Evolutionary conservation across 2,888 invertebrate genomes (phyloP).

Genomic region (Archips crataeganus): DNA sequence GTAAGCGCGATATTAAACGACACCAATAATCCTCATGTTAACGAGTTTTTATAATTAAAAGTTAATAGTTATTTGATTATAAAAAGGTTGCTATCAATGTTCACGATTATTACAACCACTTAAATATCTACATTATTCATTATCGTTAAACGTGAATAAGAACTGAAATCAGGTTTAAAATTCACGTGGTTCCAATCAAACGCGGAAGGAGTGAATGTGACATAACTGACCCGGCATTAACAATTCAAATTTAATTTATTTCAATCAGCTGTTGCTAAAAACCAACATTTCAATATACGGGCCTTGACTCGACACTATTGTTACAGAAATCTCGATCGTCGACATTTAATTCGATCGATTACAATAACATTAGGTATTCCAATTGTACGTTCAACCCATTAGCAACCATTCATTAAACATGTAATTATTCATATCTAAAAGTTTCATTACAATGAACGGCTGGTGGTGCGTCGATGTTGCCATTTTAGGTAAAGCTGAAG

Average conservation of each 20-base stretch:
- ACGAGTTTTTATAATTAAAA: not conserved
- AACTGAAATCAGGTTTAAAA: conserved; percentile 5
- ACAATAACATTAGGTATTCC: conserved; percentile 31
- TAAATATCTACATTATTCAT: conserved; percentile 4
- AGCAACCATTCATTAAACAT: not conserved
- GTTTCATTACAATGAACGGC: not conserved
- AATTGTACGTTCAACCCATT: conserved; percentile 25
- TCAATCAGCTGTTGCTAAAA: conserved; percentile 30
- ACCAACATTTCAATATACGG: conserved; percentile 33
- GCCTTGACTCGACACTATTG: conserved; percentile 35
- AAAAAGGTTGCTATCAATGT: not conserved
- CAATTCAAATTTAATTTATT: conserved; percentile 28
- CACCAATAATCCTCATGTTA: not conserved
- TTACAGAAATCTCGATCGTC: conserved; percentile 18
- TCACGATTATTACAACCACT: not conserved
- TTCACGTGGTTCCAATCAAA: conserved; percentile 8
- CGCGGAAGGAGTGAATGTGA: conserved; percentile 20
- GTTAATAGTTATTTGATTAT: not conserved
- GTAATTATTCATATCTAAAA: not conserved
- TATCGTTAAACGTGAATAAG: not conserved
- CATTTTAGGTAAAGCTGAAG: not conserved
- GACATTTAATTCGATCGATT: conserved; percentile 16
- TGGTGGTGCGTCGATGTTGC: not conserved
- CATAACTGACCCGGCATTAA: conserved; percentile 28
- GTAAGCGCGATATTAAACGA: conserved; percentile 4